Base-by-base conservation (phyloP, 2,797 vertebrate genomes). In the Triplophysa yarkandensis region DNA sequence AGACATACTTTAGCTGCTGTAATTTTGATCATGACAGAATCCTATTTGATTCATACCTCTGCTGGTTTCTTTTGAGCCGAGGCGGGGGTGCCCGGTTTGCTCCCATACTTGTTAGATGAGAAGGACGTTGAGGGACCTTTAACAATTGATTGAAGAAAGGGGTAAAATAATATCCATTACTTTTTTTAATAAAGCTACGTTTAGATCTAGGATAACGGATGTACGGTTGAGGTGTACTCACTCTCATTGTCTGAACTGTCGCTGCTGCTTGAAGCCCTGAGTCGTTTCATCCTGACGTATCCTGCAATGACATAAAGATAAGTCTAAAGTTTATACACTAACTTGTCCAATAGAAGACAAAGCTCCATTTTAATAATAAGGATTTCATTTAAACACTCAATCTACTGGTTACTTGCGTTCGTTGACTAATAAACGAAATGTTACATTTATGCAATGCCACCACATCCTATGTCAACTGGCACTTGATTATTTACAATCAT, bases 241-340 rank as follows among this genome's bases (percentile, higher is more conserved):
- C 98, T 96, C 82, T 98, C 96, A 91, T 95, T 95, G 91, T 99
- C 98, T 87, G 96, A 98, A 91, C 94, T 98, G 92, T 98, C 96
- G 90, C 96, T 98, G 92, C 94, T 98, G 91, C 95, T 98, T 83
- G 94, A 91, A 88, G 89, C 92, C 91, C 92, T 95, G 89, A 93
- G 92, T 81, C 96, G 95, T 93, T 99, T 98, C 97, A 99, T 99
- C 94, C 92, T 98, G 95, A 92, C 86, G 91, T 93, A 94, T 95
- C 94, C 97, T 94, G 85, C 80, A 80, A 77, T 81, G 76, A 52
- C 81, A 65, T 74, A 75, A 2, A 58, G n/a, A 30, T 44, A 2
- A 2, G n/a, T n/a, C n/a, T n/a, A n/a, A n/a, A n/a, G n/a, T n/a
- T n/a, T n/a, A 13, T 19, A 50, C 34, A 32, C 44, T 28, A 55